Evolutionary conservation across 2,113 vertebrate genomes (phyloP).

Genomic region (Corvus hawaiiensis): DNA sequence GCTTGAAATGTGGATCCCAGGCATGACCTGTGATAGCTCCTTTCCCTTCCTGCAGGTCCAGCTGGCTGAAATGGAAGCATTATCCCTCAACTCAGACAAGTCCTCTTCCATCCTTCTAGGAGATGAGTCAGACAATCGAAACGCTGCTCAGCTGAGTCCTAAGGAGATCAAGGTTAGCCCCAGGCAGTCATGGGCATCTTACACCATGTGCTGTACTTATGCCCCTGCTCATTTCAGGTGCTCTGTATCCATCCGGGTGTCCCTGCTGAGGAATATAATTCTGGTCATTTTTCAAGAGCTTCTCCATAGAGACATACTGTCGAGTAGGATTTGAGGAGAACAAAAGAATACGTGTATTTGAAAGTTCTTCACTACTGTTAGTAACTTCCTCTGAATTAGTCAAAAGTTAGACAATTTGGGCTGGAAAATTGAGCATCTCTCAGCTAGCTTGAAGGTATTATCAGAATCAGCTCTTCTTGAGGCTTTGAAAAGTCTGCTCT

Average conservation of each 20-base stretch:
- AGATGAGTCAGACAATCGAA: slow-evolving; percentile 88
- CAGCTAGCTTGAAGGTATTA: not conserved
- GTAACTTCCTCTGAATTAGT: not conserved
- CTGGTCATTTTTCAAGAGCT: not conserved
- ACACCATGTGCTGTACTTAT: not conserved
- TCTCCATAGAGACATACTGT: not conserved
- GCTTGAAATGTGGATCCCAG: not conserved
- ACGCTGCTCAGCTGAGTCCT: slow-evolving; percentile 74
- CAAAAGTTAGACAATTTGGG: not conserved
- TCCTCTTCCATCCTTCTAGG: slow-evolving; percentile 89
- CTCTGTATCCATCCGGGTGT: not conserved
- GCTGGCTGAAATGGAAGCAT: slow-evolving; percentile 94
- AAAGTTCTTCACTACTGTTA: not conserved
- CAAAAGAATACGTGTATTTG: not conserved
- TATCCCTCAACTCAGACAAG: slow-evolving; percentile 93
- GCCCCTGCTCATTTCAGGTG: not conserved
- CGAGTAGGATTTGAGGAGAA: not conserved
- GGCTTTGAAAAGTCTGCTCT: not conserved
- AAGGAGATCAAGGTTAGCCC: slow-evolving; percentile 80
- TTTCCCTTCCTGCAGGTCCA: slow-evolving; percentile 78
- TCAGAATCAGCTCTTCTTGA: not conserved
- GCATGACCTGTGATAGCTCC: not conserved
- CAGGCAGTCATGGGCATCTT: not conserved
- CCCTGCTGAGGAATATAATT: not conserved
- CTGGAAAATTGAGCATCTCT: not conserved